Evolutionary conservation across 2,797 vertebrate species (phyloP).

Genomic region (Buphagus erythrorhynchus): DNA sequence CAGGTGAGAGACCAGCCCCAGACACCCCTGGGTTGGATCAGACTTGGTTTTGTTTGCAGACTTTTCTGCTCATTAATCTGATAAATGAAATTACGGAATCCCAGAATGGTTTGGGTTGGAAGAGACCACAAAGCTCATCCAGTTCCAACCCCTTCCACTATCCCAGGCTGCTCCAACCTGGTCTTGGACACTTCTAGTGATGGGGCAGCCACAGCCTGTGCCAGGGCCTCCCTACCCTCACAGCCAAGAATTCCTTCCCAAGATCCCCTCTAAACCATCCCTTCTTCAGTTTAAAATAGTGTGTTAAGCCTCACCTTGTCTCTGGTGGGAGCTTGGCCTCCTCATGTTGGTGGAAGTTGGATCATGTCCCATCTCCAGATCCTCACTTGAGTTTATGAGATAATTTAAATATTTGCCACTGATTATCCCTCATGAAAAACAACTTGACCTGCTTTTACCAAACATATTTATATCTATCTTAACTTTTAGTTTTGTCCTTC

Average conservation of each 20-base stretch:
- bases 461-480: background rate
- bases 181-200: background rate
- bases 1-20: conserved; percentile 81
- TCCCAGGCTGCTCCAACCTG: background rate
- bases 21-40: rapidly evolving
- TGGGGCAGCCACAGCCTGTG: background rate
- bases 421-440: background rate
- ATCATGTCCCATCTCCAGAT: background rate
- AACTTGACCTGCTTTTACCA: conserved; percentile 1
- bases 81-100: rapidly evolving
- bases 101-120: background rate
- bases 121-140: background rate
- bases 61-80: rapidly evolving
- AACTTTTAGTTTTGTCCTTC: background rate
- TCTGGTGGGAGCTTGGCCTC: background rate
- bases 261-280: background rate
- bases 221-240: background rate
- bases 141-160: background rate
- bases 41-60: background rate
- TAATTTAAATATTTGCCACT: conserved; percentile 26
- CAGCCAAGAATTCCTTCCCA: background rate
- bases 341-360: background rate
- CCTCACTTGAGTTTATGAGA: background rate
- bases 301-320: background rate
- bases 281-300: background rate